Evolutionary conservation across 2,797 vertebrate species (phyloP).

Genomic region (Netta rufina): DNA sequence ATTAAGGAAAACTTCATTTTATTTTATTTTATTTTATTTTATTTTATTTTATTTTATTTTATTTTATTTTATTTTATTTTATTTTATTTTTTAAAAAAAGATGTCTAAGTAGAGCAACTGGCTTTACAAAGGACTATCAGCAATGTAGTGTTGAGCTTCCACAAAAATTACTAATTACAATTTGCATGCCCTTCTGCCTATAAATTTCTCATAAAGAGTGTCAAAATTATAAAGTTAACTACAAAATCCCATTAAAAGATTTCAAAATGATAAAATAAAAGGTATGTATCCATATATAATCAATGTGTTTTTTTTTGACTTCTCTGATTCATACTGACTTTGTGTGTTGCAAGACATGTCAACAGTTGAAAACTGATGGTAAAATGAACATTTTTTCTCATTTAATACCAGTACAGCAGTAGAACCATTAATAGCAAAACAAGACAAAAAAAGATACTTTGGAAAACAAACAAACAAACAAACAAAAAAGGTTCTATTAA

Average conservation of each 20-base stretch:
- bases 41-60: not conserved
- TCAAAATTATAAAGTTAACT: not conserved
- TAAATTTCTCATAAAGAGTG: not conserved
- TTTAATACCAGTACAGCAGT: not conserved
- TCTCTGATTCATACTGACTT: not conserved
- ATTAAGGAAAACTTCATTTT: not conserved
- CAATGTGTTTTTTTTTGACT: not conserved
- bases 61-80: not conserved
- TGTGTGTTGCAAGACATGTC: not conserved
- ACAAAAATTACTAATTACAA: not conserved
- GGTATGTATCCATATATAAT: not conserved
- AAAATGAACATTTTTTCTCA: not conserved
- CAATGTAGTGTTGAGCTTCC: not conserved
- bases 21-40: not conserved
- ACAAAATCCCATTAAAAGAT: not conserved
- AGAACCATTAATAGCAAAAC: not conserved
- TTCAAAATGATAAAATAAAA: not conserved
- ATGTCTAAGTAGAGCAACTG: not conserved
- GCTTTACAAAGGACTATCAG: not conserved
- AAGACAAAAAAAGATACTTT: not conserved
- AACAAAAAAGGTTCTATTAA: not conserved
- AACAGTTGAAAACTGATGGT: not conserved
- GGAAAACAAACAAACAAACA: too few relatives aligned
- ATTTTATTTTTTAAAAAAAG: not conserved
- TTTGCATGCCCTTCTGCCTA: not conserved